phyloP scores from a whole-genome alignment of 1,140 invertebrate genomes.

The Ceratoteleas bidentatus region DNA sequence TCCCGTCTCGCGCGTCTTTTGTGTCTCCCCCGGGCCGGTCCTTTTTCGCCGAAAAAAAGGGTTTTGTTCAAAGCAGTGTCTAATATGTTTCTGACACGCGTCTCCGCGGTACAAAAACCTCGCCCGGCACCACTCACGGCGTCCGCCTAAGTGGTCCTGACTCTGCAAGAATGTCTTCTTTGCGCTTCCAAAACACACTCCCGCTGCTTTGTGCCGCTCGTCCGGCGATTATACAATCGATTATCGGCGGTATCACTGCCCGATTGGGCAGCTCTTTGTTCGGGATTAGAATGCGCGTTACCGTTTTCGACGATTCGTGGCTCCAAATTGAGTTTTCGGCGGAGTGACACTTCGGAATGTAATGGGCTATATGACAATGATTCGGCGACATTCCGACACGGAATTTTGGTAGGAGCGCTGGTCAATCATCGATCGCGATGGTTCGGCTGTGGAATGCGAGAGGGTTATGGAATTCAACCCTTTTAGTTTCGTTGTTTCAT shows the following conservation, averaged over 20 bases:
- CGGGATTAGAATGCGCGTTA: constrained; percentile 36
- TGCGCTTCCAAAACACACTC: constrained; percentile 62
- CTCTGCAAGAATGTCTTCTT: constrained; percentile 76
- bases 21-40: constrained; percentile 23
- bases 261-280: constrained; percentile 43
- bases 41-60: constrained; percentile 38
- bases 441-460: no score
- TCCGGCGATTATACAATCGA: constrained; percentile 56
- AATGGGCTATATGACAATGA: constrained; percentile 40
- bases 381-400: constrained; percentile 22
- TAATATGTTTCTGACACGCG: constrained; percentile 75
- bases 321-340: constrained; percentile 29
- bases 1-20: constrained; percentile 21
- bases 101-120: constrained; percentile 63
- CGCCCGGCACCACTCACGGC: constrained; percentile 35
- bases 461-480: no score
- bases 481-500: no score
- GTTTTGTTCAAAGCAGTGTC: constrained; percentile 62
- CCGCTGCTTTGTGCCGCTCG: constrained; percentile 32
- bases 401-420: constrained; percentile 16
- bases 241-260: constrained; percentile 51
- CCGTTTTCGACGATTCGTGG: constrained; percentile 45
- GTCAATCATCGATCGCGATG: no score
- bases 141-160: constrained; percentile 73
- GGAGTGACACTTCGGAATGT: constrained; percentile 47